These are phyloP conservation scores for Tridacna gigas DNA, from an alignment of 2,888 invertebrate genomes.

Conservation along the genomic window DNA sequence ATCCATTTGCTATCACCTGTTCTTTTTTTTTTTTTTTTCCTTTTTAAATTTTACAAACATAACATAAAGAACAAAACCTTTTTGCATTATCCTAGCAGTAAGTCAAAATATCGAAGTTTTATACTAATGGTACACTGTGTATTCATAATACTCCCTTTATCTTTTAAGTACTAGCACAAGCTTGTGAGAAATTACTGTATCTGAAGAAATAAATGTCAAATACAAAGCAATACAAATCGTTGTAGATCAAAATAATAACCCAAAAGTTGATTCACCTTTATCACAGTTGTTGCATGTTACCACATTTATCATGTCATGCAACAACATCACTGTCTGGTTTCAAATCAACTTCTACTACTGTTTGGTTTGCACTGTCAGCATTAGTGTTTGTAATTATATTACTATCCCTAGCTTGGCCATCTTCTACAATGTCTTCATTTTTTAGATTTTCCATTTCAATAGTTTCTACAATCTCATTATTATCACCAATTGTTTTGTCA, in stretches of 20 bases:
- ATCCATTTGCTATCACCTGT: too few relatives aligned
- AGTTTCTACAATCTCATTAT: slow-evolving; percentile 50
- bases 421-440: slow-evolving; percentile 43
- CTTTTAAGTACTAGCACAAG: too few relatives aligned
- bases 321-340: slow-evolving; percentile 81
- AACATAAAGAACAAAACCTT: too few relatives aligned
- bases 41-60: too few relatives aligned
- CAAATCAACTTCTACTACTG: slow-evolving; percentile 78
- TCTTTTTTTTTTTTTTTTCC: too few relatives aligned
- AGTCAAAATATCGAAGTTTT: too few relatives aligned
- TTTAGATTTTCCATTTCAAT: slow-evolving; percentile 56
- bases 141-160: too few relatives aligned
- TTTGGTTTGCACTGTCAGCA: slow-evolving; percentile 49
- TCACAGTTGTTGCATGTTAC: background rate
- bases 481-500: slow-evolving; percentile 82
- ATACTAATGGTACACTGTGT: too few relatives aligned
- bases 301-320: slow-evolving; percentile 66
- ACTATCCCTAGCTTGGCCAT: slow-evolving; percentile 31
- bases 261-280: background rate
- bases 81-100: too few relatives aligned
- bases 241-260: background rate
- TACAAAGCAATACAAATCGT: background rate
- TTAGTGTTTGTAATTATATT: slow-evolving; percentile 22
- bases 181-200: too few relatives aligned
- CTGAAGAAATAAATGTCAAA: background rate